A percentile compares a stretch with the other conserved stretches of the same genome.
Conservation (phyloP, 2,888 invertebrate species). For the Tipula unca region DNA sequence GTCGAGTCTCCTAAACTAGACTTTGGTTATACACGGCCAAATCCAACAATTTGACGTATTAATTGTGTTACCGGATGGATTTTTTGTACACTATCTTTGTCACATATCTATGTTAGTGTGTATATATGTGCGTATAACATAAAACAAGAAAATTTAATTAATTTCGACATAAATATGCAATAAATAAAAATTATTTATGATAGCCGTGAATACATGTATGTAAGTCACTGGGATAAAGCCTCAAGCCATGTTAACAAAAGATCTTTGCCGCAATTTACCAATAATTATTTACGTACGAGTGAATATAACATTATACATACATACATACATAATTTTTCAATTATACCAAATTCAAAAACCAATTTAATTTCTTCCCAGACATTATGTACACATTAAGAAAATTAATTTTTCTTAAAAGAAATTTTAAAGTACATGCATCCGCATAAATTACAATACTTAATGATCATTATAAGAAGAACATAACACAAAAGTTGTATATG, state of each 20-base stretch:
- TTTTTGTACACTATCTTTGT: no score
- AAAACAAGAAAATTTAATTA: not conserved
- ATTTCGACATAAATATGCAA: not conserved
- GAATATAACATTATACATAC: not conserved
- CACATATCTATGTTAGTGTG: no score
- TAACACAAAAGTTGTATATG: not conserved
- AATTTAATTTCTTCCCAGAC: not conserved
- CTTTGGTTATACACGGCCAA: no score
- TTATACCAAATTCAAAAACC: not conserved
- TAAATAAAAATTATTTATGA: not conserved
- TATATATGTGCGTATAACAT: not conserved
- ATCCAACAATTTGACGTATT: no score
- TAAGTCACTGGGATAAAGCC: not conserved
- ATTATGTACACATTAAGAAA: not conserved
- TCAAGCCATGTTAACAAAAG: not conserved
- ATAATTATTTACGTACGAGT: not conserved
- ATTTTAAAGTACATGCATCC: not conserved
- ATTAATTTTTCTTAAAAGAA: not conserved
- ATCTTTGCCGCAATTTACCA: not conserved
- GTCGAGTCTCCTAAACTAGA: no score
- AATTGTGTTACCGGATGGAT: no score
- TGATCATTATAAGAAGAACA: slow-evolving; percentile 8
- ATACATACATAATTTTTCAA: not conserved
- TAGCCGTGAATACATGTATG: not conserved
- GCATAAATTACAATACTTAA: slow-evolving; percentile 4